phyloP scores from a whole-genome alignment of 2,113 vertebrate genomes.

The Zosterops japonicus region DNA sequence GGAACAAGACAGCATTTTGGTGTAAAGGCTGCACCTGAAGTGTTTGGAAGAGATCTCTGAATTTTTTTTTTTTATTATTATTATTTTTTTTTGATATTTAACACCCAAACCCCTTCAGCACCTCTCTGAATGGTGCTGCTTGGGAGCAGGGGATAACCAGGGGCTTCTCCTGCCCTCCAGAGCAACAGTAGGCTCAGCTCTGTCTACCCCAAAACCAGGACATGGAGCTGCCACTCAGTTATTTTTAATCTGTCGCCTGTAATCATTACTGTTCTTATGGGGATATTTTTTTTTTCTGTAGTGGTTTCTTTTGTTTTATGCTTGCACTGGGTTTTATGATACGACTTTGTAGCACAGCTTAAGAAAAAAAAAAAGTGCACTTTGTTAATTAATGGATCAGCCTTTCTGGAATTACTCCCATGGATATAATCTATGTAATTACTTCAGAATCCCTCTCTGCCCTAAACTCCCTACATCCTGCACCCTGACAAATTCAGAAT shows the following conservation, averaged over 20 bases:
- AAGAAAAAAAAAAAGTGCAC: background rate
- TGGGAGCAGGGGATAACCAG: background rate
- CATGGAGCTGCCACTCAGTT: background rate
- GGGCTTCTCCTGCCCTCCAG: background rate
- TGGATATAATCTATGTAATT: background rate
- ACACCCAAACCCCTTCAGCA: background rate
- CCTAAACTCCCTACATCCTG: background rate
- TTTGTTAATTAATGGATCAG: background rate
- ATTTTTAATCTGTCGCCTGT: background rate
- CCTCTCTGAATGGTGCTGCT: background rate
- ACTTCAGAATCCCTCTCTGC: background rate
- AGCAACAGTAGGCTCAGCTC: background rate
- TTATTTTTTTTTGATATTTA: background rate
- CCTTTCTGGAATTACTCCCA: background rate
- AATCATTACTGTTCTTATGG: accelerated
- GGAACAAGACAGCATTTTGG: background rate
- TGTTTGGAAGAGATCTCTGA: background rate
- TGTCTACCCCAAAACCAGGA: background rate
- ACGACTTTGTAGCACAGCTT: background rate
- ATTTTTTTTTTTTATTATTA: background rate
- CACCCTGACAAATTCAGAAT: background rate
- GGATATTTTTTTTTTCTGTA: background rate
- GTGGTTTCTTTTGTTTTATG: background rate
- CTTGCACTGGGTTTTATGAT: background rate
- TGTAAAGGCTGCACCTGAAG: background rate